These are phyloP conservation scores for Neoniphon sammara DNA, from an alignment of 2,797 vertebrate species.

Conservation along the genomic window DNA sequence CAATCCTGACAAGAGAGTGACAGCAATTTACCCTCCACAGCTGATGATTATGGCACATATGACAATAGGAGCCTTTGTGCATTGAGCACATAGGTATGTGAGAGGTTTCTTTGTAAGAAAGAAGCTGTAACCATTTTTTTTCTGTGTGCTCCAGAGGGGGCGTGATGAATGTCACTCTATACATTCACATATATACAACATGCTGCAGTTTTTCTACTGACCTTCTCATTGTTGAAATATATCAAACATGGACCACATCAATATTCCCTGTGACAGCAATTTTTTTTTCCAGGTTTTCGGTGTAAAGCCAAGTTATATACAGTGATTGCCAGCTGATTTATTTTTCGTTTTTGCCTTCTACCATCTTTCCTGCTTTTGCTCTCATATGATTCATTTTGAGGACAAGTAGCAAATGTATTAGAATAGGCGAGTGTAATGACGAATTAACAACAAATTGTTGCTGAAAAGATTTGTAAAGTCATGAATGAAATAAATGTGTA, in stretches of 20 bases:
- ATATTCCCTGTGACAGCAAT: constrained; percentile 23
- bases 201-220: constrained; percentile 53
- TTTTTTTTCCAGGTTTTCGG: constrained; percentile 12
- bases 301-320: constrained; percentile 23
- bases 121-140: constrained; percentile 18
- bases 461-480: constrained; percentile 74
- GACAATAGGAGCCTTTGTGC: constrained; percentile 26
- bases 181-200: constrained; percentile 44
- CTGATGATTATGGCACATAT: constrained; percentile 33
- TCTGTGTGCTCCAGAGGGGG: constrained; percentile 10
- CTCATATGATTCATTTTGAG: constrained; percentile 52
- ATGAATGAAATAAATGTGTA: constrained; percentile 78
- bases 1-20: constrained; percentile 20
- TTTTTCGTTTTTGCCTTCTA: constrained; percentile 24
- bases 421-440: constrained; percentile 70
- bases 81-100: constrained; percentile 35
- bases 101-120: constrained; percentile 43
- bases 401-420: constrained; percentile 67
- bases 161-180: constrained; percentile 18
- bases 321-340: constrained; percentile 19
- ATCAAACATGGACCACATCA: constrained; percentile 44
- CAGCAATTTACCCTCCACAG: constrained; percentile 27
- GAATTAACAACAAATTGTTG: constrained; percentile 67
- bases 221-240: constrained; percentile 37
- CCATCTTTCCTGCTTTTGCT: constrained; percentile 35